A percentile compares a stretch with the other conserved stretches of the same genome.
phyloP scores from a whole-genome alignment of 2,113 vertebrate genomes.

The Thalassarche chlororhynchos region DNA sequence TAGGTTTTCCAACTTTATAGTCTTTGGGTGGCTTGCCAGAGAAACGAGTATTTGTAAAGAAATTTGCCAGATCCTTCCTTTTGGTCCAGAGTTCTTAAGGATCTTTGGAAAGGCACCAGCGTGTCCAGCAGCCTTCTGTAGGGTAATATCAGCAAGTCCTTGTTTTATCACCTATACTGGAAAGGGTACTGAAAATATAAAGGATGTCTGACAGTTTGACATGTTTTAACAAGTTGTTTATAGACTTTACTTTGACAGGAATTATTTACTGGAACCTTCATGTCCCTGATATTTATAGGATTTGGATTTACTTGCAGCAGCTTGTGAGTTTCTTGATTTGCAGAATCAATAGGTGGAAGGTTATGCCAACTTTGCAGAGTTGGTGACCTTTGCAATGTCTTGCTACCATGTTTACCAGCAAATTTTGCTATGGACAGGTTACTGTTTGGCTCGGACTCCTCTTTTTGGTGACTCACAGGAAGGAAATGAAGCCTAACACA shows the following conservation, averaged over 20 bases:
- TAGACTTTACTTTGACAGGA: background rate
- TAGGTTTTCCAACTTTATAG: background rate
- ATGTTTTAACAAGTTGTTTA: constrained; percentile 30
- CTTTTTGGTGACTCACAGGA: background rate
- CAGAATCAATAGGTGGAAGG: constrained; percentile 10
- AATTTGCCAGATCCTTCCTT: background rate
- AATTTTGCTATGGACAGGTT: background rate
- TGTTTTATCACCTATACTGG: background rate
- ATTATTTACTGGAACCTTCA: constrained; percentile 17
- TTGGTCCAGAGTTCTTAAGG: background rate
- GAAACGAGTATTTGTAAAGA: background rate
- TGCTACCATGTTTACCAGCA: background rate
- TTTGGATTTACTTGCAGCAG: constrained; percentile 28
- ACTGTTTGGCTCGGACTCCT: background rate
- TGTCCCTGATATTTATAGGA: constrained; percentile 6
- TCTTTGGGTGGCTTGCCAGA: background rate
- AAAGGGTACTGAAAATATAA: background rate
- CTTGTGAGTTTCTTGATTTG: background rate
- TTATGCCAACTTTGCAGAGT: constrained; percentile 8
- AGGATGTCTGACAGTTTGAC: background rate
- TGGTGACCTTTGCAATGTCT: background rate
- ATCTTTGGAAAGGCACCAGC: background rate
- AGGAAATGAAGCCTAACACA: background rate
- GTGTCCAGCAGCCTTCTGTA: background rate
- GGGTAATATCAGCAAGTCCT: background rate